These are phyloP conservation scores for Eulithis testata DNA, from an alignment of 2,888 invertebrate species.

Conservation along the genomic window DNA sequence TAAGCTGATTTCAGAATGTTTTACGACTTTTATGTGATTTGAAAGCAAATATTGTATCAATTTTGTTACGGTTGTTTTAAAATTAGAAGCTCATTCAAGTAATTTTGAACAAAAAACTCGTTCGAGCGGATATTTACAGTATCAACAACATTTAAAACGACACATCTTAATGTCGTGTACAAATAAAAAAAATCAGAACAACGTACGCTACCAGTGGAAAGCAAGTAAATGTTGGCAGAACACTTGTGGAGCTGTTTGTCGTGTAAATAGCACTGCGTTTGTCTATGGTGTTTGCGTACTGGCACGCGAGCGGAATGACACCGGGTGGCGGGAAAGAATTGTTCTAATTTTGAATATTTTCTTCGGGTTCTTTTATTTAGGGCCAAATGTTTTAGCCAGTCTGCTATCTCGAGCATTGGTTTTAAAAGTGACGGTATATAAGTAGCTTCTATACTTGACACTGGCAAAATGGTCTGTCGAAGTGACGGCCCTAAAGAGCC, in stretches of 20 bases:
- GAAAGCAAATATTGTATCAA: too few relatives aligned
- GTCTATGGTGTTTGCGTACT: slow-evolving; percentile 47
- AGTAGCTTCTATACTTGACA: too few relatives aligned
- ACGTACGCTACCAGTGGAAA: slow-evolving; percentile 44
- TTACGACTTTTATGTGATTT: neutral
- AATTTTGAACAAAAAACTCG: neutral
- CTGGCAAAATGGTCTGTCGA: too few relatives aligned
- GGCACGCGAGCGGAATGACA: slow-evolving; percentile 54
- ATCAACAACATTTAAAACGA: slow-evolving; percentile 33
- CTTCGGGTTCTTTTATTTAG: too few relatives aligned
- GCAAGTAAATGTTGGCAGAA: slow-evolving; percentile 42
- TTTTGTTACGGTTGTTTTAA: neutral
- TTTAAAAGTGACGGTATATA: too few relatives aligned
- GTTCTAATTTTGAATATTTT: slow-evolving; percentile 23
- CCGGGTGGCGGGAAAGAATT: slow-evolving; percentile 44
- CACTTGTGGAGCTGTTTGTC: slow-evolving; percentile 46
- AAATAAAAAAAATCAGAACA: slow-evolving; percentile 40
- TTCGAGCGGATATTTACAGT: slow-evolving; percentile 17
- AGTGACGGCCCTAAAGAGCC: too few relatives aligned
- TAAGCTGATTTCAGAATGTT: neutral
- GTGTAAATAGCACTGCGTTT: slow-evolving; percentile 30
- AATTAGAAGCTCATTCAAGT: slow-evolving; percentile 4
- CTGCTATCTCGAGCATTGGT: too few relatives aligned
- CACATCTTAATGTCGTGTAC: slow-evolving; percentile 34
- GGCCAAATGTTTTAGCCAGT: too few relatives aligned